These are phyloP conservation scores for Hyppa rectilinea DNA, from an alignment of 2,888 invertebrate species.

Conservation along the genomic window DNA sequence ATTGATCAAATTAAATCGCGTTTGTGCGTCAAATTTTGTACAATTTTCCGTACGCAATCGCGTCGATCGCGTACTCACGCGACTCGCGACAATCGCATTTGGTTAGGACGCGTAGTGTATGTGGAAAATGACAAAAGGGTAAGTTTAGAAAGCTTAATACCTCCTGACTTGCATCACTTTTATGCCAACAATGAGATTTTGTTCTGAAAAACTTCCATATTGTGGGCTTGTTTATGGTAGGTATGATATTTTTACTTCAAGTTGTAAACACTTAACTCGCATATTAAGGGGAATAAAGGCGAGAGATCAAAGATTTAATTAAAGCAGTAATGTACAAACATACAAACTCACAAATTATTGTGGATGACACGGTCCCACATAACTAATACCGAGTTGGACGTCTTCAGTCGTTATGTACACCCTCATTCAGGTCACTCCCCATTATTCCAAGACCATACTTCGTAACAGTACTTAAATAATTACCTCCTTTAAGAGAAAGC, in stretches of 20 bases:
- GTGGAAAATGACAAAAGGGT: neutral
- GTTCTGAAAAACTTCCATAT: neutral
- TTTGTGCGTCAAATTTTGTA: too few relatives aligned
- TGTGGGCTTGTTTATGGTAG: neutral
- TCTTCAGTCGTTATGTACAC: neutral
- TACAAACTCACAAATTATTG: constrained; percentile 5
- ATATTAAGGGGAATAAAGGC: neutral
- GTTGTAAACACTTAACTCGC: neutral
- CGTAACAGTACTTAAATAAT: constrained; percentile 57
- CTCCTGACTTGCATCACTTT: neutral
- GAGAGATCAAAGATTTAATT: neutral
- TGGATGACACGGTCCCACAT: neutral
- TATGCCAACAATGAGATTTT: neutral
- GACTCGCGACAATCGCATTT: too few relatives aligned
- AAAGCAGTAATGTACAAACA: neutral
- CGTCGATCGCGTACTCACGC: too few relatives aligned
- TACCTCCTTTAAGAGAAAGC: constrained; percentile 45
- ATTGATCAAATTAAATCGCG: too few relatives aligned
- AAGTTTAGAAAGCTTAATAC: neutral
- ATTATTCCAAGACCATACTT: constrained; percentile 23
- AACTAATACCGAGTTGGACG: neutral
- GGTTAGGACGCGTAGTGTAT: neutral
- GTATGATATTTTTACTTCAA: neutral
- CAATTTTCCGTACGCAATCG: too few relatives aligned
- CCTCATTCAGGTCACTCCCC: constrained; percentile 18